A percentile compares a stretch with the other conserved stretches of the same genome.
These are phyloP conservation scores for Falco punctatus DNA, from an alignment of 2,113 vertebrate genomes.

Conservation along the genomic window DNA sequence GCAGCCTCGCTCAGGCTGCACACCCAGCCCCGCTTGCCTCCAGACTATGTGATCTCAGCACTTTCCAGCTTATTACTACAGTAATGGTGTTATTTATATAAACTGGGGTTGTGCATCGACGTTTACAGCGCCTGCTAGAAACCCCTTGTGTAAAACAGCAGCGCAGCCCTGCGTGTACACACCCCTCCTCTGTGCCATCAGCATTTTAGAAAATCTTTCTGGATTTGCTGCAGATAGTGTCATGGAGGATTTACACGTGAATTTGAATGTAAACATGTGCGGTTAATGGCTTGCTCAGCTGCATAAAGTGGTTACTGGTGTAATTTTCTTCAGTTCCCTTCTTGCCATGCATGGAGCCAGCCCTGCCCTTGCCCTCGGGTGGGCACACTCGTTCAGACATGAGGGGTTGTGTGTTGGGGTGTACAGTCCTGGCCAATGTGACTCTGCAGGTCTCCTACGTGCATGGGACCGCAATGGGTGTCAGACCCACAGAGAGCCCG, in stretches of 20 bases:
- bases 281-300: neutral
- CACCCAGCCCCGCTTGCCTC: neutral
- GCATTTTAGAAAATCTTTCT: neutral
- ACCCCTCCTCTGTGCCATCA: rapidly evolving
- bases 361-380: neutral
- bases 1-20: neutral
- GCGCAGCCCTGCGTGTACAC: rapidly evolving
- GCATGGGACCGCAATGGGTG: rapidly evolving
- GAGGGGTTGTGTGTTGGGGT: no score
- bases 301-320: neutral
- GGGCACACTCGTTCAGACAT: no score
- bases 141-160: neutral
- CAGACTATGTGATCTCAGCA: neutral
- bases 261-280: neutral
- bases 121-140: neutral
- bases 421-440: neutral
- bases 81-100: neutral
- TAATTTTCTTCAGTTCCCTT: neutral
- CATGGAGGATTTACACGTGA: neutral
- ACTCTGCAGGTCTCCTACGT: neutral
- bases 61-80: neutral
- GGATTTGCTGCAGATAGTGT: neutral
- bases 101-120: neutral
- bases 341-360: neutral
- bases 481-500: neutral